These are phyloP conservation scores for Stictonetta naevosa DNA, from an alignment of 2,113 vertebrate species.

Conservation along the genomic window DNA sequence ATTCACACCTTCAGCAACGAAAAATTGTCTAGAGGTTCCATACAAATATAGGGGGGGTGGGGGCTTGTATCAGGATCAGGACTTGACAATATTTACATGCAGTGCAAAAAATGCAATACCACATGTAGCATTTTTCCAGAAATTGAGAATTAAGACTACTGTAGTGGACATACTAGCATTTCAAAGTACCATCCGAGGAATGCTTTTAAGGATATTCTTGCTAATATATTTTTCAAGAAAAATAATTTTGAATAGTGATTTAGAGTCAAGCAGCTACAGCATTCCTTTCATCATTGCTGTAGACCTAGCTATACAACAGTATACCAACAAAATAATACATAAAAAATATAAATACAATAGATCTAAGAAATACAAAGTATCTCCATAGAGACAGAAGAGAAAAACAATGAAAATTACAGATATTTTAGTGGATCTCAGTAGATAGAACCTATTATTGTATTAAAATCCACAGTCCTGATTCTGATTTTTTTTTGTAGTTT, in stretches of 20 bases:
- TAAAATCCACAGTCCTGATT: neutral
- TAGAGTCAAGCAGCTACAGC: neutral
- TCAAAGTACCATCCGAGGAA: neutral
- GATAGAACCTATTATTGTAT: neutral
- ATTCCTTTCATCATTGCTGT: neutral
- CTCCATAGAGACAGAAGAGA: neutral
- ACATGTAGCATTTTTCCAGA: neutral
- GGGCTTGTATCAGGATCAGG: neutral
- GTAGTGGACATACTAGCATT: neutral
- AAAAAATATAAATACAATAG: neutral
- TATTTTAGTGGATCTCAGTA: neutral
- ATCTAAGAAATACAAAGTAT: neutral
- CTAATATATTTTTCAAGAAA: conserved; percentile 12
- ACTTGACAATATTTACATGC: neutral
- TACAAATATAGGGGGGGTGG: neutral
- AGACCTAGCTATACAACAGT: neutral
- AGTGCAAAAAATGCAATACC: neutral
- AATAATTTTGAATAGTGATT: conserved; percentile 5
- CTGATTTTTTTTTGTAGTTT: conserved; percentile 2
- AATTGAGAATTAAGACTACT: neutral
- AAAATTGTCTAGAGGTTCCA: neutral
- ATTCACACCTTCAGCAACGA: neutral
- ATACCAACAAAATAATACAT: neutral
- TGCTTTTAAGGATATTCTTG: neutral
- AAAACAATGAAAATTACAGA: neutral